Evolutionary conservation across 2,888 invertebrate genomes (phyloP).

Genomic region (Sturmia bella): DNA sequence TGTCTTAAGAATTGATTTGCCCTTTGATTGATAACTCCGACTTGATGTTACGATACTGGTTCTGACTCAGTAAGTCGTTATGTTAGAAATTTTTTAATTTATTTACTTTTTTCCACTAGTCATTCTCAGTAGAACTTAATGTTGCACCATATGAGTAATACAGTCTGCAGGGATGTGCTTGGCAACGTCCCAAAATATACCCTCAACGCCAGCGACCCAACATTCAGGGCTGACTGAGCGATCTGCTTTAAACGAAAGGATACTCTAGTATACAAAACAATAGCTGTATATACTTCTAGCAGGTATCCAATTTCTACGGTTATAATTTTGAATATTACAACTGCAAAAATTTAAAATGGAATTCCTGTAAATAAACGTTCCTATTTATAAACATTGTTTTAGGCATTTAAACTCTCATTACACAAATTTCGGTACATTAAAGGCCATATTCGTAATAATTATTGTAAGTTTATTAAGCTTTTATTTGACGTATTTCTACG

Average conservation of each 20-base stretch:
- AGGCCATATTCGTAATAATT: too few relatives aligned
- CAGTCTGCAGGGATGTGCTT: slow-evolving; percentile 22
- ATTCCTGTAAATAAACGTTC: too few relatives aligned
- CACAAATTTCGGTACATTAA: slow-evolving; percentile 8
- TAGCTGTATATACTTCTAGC: slow-evolving; percentile 31
- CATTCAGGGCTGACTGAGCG: slow-evolving; percentile 36
- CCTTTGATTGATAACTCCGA: too few relatives aligned
- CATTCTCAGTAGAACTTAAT: neutral
- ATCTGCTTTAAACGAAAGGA: neutral
- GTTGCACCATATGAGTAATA: slow-evolving; percentile 32
- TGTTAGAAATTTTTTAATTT: too few relatives aligned
- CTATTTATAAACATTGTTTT: slow-evolving; percentile 18
- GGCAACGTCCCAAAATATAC: slow-evolving; percentile 13
- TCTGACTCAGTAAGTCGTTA: too few relatives aligned
- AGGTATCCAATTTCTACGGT: slow-evolving; percentile 26
- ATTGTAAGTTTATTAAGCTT: too few relatives aligned
- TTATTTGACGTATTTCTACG: too few relatives aligned
- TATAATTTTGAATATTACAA: too few relatives aligned
- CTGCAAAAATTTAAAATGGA: too few relatives aligned
- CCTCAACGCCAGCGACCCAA: slow-evolving; percentile 47
- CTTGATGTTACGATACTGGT: too few relatives aligned
- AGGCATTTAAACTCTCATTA: slow-evolving; percentile 8
- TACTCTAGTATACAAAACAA: slow-evolving; percentile 13
- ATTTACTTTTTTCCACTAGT: slow-evolving; percentile 2
- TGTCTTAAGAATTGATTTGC: too few relatives aligned